These are phyloP conservation scores for Loxodonta africana DNA, from an alignment of 2,113 vertebrate species.

Conservation along the genomic window DNA sequence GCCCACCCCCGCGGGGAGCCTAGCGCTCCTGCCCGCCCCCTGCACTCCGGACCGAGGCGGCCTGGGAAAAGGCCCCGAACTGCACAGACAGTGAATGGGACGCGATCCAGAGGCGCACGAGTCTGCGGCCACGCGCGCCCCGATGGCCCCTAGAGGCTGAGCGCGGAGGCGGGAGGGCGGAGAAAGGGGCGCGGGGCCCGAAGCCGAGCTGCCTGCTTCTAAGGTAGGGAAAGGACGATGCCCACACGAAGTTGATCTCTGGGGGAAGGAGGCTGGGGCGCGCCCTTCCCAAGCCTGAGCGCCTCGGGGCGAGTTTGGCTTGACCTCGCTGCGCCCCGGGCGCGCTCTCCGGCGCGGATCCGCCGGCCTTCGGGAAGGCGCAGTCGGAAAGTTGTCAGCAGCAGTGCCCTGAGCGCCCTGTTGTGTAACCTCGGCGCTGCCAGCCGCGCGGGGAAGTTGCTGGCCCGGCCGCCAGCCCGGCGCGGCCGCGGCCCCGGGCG, in stretches of 20 bases:
- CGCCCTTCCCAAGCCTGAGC: neutral
- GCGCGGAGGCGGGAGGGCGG: neutral
- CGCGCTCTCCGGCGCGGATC: neutral
- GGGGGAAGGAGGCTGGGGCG: neutral
- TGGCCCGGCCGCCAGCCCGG: neutral
- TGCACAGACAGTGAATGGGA: rapidly evolving
- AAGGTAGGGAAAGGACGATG: constrained; percentile 64
- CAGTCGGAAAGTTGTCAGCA: constrained; percentile 60
- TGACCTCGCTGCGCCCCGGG: neutral
- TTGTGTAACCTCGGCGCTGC: constrained; percentile 54
- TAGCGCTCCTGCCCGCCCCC: neutral
- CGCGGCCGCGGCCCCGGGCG: neutral
- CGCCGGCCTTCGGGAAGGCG: neutral
- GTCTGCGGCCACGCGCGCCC: neutral
- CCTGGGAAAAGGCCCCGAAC: neutral
- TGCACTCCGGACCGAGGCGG: neutral
- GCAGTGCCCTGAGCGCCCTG: neutral
- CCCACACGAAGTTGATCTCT: neutral
- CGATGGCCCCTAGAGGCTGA: neutral
- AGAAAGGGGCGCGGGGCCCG: neutral
- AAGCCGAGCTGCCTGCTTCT: neutral
- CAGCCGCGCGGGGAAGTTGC: constrained; percentile 67
- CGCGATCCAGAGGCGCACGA: neutral
- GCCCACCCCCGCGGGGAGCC: constrained; percentile 58
- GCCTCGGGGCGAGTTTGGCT: neutral